Evolutionary conservation across 64 coral and sea anemone genomes (phyloP).

Genomic region (Orbicella faveolata): DNA sequence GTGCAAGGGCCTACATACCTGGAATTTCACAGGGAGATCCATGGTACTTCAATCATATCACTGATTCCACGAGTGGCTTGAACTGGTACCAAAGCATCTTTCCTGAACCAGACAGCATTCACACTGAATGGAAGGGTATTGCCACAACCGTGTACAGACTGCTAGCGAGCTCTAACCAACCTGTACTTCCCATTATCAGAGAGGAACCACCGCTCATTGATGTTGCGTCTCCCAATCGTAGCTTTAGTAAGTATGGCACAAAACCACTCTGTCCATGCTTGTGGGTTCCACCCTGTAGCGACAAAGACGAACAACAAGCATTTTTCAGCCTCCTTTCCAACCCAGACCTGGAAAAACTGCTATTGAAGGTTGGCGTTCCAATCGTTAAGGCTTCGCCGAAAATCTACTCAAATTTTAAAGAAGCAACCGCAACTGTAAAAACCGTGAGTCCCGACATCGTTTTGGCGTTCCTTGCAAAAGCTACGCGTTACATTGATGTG

Average conservation of each 20-base stretch:
- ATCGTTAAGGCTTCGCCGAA: slow-evolving; percentile 53
- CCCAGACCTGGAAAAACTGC: slow-evolving; percentile 51
- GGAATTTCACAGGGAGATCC: slow-evolving; percentile 65
- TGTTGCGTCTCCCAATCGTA: background rate
- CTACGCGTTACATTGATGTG: slow-evolving; percentile 26
- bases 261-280: slow-evolving; percentile 27
- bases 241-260: background rate
- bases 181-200: slow-evolving; percentile 72
- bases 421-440: slow-evolving; percentile 34
- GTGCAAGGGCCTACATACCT: slow-evolving; percentile 50
- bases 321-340: slow-evolving; percentile 41
- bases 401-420: slow-evolving; percentile 48
- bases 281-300: slow-evolving; percentile 71
- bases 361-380: slow-evolving; percentile 72
- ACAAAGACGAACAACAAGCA: slow-evolving; percentile 58
- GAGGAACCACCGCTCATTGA: slow-evolving; percentile 4
- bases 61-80: slow-evolving; percentile 51
- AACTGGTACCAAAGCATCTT: slow-evolving; percentile 91
- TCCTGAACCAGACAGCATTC: slow-evolving; percentile 58
- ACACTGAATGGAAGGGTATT: slow-evolving; percentile 81
- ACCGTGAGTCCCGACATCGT: slow-evolving; percentile 76
- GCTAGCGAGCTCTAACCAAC: slow-evolving; percentile 47
- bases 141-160: slow-evolving; percentile 62
- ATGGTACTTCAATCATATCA: slow-evolving; percentile 64
- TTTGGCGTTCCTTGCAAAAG: slow-evolving; percentile 48